Evolutionary conservation across 2,888 invertebrate species (phyloP), one percentile per base, ranked within the genome.

Genomic region (Mythimna lalbum): DNA sequence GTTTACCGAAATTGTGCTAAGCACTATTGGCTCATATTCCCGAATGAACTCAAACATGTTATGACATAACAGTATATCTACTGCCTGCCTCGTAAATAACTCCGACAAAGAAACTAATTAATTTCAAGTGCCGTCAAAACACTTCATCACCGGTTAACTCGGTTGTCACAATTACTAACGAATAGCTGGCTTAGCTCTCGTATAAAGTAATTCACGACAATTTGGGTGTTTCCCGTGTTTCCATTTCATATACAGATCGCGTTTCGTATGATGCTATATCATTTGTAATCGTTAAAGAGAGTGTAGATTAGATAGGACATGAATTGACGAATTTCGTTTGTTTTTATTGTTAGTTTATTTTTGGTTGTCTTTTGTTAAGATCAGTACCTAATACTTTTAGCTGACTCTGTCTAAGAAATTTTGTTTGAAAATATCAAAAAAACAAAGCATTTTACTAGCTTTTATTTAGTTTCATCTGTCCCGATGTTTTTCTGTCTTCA

Each of bases 101-200:
- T 64, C 56, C 43, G 69, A 77, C 76, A 79, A 77, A 78, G 80
- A 79, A 80, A 81, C 81, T 84, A 85, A 87, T 87, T 85, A 87
- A 82, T 80, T 85, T 84, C 64, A 78, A 85, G 78, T 73, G 78
- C 69, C 73, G 68, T 81, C 86, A 80, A 80, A 83, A 81, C 81
- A 88, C 83, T 86, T 81, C 78, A 81, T 88, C 80, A 78, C 67
- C 69, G 52, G 73, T 77, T 73, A 78, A 80, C 69, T 70, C 64
- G 64, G 73, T 69, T 57, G 81, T 82, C 81, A 78, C 62, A 79
- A 71, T 78, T 76, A 78, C 76, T 78, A 78, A 86, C 72, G 80
- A 86, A 78, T 77, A 72, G 65, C 63, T 63, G 56, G 77, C 73
- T 80, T 69, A 73, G 61, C 76, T 83, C 70, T 63, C 73, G 63